Evolutionary conservation across 1,140 invertebrate genomes (phyloP).

Genomic region (Hyposmocoma kahamanoa): DNA sequence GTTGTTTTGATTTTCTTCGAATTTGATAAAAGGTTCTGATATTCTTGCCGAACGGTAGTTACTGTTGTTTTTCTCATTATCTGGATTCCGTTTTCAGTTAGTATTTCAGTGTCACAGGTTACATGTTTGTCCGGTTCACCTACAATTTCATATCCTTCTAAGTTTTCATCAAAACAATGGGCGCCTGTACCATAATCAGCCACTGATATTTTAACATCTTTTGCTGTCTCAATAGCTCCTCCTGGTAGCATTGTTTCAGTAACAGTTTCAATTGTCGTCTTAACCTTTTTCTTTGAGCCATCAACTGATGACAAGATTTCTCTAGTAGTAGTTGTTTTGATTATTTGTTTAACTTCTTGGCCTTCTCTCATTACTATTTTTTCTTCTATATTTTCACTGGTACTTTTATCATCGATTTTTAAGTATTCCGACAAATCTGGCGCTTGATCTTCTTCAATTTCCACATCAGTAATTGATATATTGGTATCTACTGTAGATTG

Average conservation of each 20-base stretch:
- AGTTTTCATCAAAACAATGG: slow-evolving; percentile 51
- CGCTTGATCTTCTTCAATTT: slow-evolving; percentile 16
- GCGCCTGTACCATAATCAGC: slow-evolving; percentile 45
- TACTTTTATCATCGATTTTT: slow-evolving; percentile 45
- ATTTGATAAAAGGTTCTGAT: slow-evolving; percentile 34
- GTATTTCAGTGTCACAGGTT: slow-evolving; percentile 33
- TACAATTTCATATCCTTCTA: slow-evolving; percentile 44
- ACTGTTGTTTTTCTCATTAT: slow-evolving; percentile 57
- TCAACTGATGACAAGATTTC: slow-evolving; percentile 50
- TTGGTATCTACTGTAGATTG: slow-evolving; percentile 41
- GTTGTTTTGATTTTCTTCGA: slow-evolving; percentile 61
- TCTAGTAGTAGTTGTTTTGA: slow-evolving; percentile 61
- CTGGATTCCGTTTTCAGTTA: slow-evolving; percentile 41
- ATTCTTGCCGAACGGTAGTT: slow-evolving; percentile 53
- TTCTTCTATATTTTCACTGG: slow-evolving; percentile 48
- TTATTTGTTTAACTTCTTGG: slow-evolving; percentile 49
- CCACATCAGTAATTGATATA: slow-evolving; percentile 42
- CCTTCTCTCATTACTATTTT: slow-evolving; percentile 46
- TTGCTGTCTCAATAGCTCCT: slow-evolving; percentile 55
- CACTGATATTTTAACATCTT: slow-evolving; percentile 63
- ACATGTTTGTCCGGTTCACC: slow-evolving; percentile 43
- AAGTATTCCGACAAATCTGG: slow-evolving; percentile 28
- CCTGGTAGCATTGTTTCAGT: slow-evolving; percentile 57
- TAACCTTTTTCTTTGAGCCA: slow-evolving; percentile 50
- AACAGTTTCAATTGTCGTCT: slow-evolving; percentile 54